These are phyloP conservation scores for Geotrupes spiniger DNA, from an alignment of 2,888 invertebrate species.

Conservation along the genomic window DNA sequence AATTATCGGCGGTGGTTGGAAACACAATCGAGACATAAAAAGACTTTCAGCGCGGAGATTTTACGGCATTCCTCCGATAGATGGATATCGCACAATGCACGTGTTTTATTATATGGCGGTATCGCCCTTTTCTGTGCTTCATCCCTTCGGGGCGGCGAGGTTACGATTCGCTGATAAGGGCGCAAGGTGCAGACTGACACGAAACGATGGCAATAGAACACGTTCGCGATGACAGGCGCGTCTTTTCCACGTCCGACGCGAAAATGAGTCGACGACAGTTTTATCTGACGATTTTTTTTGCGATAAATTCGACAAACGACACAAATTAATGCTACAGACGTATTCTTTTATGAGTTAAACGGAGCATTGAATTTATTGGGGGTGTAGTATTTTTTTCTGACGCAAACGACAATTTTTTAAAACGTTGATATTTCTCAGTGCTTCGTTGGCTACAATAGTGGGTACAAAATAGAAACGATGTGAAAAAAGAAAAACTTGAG, in stretches of 20 bases:
- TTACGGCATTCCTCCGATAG: conserved; percentile 20
- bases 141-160: conserved; percentile 10
- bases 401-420: too few relatives aligned
- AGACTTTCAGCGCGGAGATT: conserved; percentile 6
- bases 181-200: conserved; percentile 33
- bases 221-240: conserved; percentile 28
- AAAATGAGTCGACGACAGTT: conserved; percentile 12
- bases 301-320: too few relatives aligned
- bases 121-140: neutral
- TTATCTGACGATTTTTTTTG: conserved; percentile 13
- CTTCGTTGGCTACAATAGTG: too few relatives aligned
- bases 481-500: too few relatives aligned
- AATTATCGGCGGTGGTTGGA: too few relatives aligned
- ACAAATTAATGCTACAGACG: too few relatives aligned
- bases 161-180: conserved; percentile 37
- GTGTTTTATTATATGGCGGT: conserved; percentile 10
- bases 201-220: conserved; percentile 44
- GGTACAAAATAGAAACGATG: too few relatives aligned
- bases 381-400: too few relatives aligned
- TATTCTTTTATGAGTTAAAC: too few relatives aligned
- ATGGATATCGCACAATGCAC: conserved; percentile 22
- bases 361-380: too few relatives aligned
- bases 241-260: conserved; percentile 10
- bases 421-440: too few relatives aligned
- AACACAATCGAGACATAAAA: neutral